Conservation (phyloP, 2,888 invertebrate species). For the Epiblema foenella region DNA sequence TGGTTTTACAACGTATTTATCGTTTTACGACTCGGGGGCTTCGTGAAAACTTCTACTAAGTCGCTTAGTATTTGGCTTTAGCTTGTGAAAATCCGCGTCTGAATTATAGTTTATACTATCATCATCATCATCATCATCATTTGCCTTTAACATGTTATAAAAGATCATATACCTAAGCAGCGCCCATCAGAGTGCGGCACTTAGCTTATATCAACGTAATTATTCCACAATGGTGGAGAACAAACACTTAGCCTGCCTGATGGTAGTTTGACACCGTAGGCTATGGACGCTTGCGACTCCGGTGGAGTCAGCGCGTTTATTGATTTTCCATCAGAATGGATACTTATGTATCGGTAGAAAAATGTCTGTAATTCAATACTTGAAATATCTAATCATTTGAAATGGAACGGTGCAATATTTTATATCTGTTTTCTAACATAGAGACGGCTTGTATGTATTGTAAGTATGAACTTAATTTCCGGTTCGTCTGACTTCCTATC, state of each 20-base stretch:
- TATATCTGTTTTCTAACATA: neutral
- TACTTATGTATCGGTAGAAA: neutral
- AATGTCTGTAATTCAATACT: neutral
- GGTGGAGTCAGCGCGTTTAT: too few species aligned
- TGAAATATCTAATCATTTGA: neutral
- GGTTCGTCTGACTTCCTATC: slow-evolving; percentile 60
- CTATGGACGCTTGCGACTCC: too few species aligned
- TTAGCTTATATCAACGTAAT: too few species aligned
- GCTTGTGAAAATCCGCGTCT: neutral
- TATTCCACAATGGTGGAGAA: too few species aligned
- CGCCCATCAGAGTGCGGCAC: too few species aligned
- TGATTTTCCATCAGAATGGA: too few species aligned
- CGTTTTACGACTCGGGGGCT: slow-evolving; percentile 69
- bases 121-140: too few species aligned
- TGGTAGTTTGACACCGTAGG: too few species aligned
- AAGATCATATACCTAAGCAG: too few species aligned
- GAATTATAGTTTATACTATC: too few species aligned
- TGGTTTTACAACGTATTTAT: slow-evolving; percentile 83
- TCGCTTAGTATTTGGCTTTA: slow-evolving; percentile 22
- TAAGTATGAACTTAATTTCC: slow-evolving; percentile 52
- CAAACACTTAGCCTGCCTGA: too few species aligned
- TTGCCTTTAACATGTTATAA: too few species aligned
- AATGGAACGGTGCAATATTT: neutral
- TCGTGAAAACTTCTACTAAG: slow-evolving; percentile 32
- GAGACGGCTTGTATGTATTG: slow-evolving; percentile 28